Conservation (phyloP, 2,888 invertebrate species). For the Spilosoma lubricipeda region DNA sequence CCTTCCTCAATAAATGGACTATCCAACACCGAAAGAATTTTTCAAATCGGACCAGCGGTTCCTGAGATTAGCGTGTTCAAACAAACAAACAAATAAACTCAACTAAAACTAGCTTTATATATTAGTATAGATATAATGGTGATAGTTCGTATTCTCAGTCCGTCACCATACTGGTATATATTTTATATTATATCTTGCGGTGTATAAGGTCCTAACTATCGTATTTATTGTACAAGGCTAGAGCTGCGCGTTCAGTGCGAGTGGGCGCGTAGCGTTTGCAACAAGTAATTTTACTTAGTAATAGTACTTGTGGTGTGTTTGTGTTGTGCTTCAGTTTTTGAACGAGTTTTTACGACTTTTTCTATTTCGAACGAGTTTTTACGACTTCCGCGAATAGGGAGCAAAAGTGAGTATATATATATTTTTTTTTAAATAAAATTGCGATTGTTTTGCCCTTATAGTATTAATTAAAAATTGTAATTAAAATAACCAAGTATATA, state of each 20-base stretch:
- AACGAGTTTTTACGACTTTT: conserved; percentile 41
- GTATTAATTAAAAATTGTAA: background rate
- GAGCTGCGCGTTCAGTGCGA: conserved; percentile 55
- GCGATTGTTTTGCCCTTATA: background rate
- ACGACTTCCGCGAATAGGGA: conserved; percentile 44
- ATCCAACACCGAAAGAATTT: too few species aligned
- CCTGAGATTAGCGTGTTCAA: too few species aligned
- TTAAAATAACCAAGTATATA: background rate
- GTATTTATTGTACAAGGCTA: conserved; percentile 71
- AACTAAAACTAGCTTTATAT: too few species aligned
- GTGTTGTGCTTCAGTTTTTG: conserved; percentile 66
- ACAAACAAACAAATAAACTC: too few species aligned
- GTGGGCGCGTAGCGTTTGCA: conserved; percentile 73
- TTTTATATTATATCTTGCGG: conserved; percentile 24
- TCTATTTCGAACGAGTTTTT: conserved; percentile 18
- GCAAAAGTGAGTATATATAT: conserved; percentile 35
- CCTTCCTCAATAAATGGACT: too few species aligned
- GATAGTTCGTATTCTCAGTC: too few species aligned
- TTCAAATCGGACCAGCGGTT: too few species aligned
- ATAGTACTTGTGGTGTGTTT: conserved; percentile 58
- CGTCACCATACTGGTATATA: too few species aligned
- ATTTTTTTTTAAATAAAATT: background rate
- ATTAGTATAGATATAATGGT: too few species aligned
- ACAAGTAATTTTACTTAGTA: conserved; percentile 53
- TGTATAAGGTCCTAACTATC: conserved; percentile 25